Evolutionary conservation across 1,140 invertebrate genomes (phyloP), one percentile per base, ranked within the genome.

Genomic region (Brachionus rubens): DNA sequence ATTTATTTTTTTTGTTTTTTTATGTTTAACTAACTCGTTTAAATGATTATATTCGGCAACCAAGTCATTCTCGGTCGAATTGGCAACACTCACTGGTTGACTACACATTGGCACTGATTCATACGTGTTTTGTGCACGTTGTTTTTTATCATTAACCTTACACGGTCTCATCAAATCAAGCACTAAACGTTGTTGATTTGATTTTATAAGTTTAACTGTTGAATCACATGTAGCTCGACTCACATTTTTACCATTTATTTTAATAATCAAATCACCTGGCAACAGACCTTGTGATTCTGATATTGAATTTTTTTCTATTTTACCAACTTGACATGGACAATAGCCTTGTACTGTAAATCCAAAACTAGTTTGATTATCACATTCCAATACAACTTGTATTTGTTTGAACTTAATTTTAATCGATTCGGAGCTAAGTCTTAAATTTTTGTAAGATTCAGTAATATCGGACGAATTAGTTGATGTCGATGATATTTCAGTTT

Each of bases 311-410:
- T 47, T 33, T 12, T 59, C 48, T 28, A 76, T 36, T 62, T 76
- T 76, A 24, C 54, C 75, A 28, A 76, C 56, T 30, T 36, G 46
- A 16, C 40, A 46, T 19, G 75, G 75, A 48, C 56, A 47, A 33
- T 59, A 52, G 40, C 75, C 75, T 10, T 41, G 19, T 16, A 76
- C 48, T 3, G 75, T 76, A n/a, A 76, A 76, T n/a, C 75, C 75
- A 21, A 59, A 59, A 12, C 28, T 59, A 19, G 16, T 30, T 16
- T 33, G 4, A 6, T 36, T 33, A n/a, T 36, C 36, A 0, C 9
- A 9, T 16, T 21, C 54, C n/a, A 59, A 2, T 5, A 0, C 36
- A 16, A 59, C 12, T 41, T 36, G 54, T 21, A 59, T 59, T 59
- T 59, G 54, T 30, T 40, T 59, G 30, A 59, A 59, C 19, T 36